These are phyloP conservation scores for Masticophis lateralis DNA, from an alignment of 2,797 vertebrate species.

Conservation along the genomic window DNA sequence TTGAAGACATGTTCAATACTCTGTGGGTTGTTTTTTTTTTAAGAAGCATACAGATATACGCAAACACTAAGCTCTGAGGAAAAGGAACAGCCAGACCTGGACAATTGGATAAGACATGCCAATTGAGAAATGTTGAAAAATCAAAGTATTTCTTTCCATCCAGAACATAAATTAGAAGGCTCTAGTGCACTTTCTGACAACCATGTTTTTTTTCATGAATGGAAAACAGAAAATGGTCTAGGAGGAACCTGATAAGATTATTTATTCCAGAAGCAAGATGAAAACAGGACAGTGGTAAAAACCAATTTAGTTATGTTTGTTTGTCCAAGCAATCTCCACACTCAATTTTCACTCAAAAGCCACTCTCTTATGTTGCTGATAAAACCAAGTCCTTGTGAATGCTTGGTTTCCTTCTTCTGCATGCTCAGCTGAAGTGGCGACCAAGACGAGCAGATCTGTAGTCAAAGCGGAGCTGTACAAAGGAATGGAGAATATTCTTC, in stretches of 20 bases:
- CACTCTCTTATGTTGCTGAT: slow-evolving; percentile 60
- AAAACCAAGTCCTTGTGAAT: slow-evolving; percentile 44
- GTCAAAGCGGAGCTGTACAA: slow-evolving; percentile 96
- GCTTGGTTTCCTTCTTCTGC: slow-evolving; percentile 26
- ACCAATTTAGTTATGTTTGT: slow-evolving; percentile 59
- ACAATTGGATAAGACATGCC: slow-evolving; percentile 41
- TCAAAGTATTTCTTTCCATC: slow-evolving; percentile 13
- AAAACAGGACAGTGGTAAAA: neutral
- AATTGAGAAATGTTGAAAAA: neutral
- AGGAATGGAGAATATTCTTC: slow-evolving; percentile 96
- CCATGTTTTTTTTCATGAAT: slow-evolving; percentile 23
- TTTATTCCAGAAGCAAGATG: slow-evolving; percentile 38
- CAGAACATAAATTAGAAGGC: slow-evolving; percentile 53
- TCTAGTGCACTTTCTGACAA: slow-evolving; percentile 47
- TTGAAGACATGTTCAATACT: neutral
- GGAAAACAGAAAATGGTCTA: slow-evolving; percentile 49
- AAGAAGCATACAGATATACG: neutral
- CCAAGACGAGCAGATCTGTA: slow-evolving; percentile 93
- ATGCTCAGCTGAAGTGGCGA: slow-evolving; percentile 94
- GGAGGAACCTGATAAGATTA: slow-evolving; percentile 45
- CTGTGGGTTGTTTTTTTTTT: too few species aligned
- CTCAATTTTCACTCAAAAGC: slow-evolving; percentile 45
- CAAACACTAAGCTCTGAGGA: neutral
- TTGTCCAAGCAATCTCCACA: slow-evolving; percentile 49
- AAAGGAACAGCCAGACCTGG: neutral